Conservation (phyloP, 2,113 vertebrate genomes). For the Probosciger aterrimus region DNA sequence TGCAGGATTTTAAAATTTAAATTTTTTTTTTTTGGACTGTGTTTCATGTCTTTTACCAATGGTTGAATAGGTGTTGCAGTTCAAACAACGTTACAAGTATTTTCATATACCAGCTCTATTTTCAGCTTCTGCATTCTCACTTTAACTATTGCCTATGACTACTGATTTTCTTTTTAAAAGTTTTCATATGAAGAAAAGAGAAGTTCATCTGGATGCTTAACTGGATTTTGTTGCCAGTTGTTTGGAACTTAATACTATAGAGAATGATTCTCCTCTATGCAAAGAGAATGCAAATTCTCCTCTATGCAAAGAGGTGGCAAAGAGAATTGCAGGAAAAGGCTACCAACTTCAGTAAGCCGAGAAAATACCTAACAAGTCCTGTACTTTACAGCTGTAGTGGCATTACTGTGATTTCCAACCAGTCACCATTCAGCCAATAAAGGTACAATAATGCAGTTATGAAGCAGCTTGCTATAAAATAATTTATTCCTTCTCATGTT, state of each 20-base stretch:
- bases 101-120: not conserved
- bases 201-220: not conserved
- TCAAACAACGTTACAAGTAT: not conserved
- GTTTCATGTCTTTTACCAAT: not conserved
- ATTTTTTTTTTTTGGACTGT: not conserved
- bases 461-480: not conserved
- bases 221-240: not conserved
- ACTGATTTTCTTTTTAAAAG: not conserved
- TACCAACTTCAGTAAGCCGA: not conserved
- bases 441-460: not conserved
- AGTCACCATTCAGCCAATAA: not conserved
- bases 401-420: not conserved
- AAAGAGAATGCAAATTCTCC: too few relatives aligned
- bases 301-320: not conserved
- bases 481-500: not conserved
- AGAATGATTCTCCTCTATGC: not conserved
- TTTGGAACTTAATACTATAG: not conserved
- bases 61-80: not conserved
- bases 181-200: not conserved
- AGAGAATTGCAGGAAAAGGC: not conserved
- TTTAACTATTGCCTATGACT: not conserved
- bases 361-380: not conserved
- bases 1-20: not conserved
- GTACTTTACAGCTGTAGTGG: not conserved
- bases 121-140: not conserved